Evolutionary conservation across 2,888 invertebrate genomes (phyloP).

Genomic region (Choreutis nemorana): DNA sequence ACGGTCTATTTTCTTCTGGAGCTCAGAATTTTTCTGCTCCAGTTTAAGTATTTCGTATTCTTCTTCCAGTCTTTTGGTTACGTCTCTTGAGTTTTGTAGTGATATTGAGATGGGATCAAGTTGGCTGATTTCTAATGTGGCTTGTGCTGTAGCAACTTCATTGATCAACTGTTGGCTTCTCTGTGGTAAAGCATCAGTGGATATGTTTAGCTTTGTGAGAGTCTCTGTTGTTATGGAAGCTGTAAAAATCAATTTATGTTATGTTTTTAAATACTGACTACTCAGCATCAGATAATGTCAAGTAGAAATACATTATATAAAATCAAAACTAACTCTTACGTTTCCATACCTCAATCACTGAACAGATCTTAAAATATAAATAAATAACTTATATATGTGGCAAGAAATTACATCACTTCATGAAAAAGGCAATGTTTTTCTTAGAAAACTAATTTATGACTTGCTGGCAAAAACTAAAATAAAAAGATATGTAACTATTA

Average conservation of each 20-base stretch:
- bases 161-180: slow-evolving; percentile 33
- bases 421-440: too few species aligned
- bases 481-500: too few species aligned
- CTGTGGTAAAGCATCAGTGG: slow-evolving; percentile 35
- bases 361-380: too few species aligned
- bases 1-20: slow-evolving; percentile 40
- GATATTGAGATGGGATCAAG: slow-evolving; percentile 36
- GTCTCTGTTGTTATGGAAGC: slow-evolving; percentile 30
- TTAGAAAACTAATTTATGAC: too few species aligned
- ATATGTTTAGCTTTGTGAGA: slow-evolving; percentile 33
- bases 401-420: too few species aligned
- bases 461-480: too few species aligned
- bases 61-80: slow-evolving; percentile 28
- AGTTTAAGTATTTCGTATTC: slow-evolving; percentile 44
- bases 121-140: slow-evolving; percentile 22
- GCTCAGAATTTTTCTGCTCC: slow-evolving; percentile 34
- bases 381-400: too few species aligned
- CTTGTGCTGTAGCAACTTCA: slow-evolving; percentile 21
- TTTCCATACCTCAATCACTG: too few species aligned
- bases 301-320: too few species aligned
- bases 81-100: slow-evolving; percentile 25
- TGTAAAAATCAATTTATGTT: slow-evolving; percentile 21
- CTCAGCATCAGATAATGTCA: too few species aligned
- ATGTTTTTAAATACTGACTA: too few species aligned
- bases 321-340: too few species aligned